Conservation (phyloP, 2,888 invertebrate genomes). For the Noctua janthe region DNA sequence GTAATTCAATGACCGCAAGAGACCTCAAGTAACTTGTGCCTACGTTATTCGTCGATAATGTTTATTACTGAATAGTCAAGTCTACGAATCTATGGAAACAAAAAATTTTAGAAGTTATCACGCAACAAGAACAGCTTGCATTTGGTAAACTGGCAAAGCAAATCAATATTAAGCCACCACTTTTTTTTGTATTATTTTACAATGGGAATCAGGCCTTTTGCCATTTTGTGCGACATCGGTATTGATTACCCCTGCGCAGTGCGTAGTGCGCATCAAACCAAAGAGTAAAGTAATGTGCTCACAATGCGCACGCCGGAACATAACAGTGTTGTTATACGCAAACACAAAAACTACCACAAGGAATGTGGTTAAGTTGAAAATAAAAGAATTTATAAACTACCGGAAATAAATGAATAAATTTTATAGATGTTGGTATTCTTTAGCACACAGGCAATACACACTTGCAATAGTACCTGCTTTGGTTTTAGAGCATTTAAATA, state of each 20-base stretch:
- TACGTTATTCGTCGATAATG: neutral
- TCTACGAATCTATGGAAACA: constrained; percentile 56
- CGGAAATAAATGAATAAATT: neutral
- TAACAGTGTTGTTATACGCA: neutral
- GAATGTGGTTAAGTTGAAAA: neutral
- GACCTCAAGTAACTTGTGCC: constrained; percentile 8
- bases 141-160: constrained; percentile 38
- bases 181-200: constrained; percentile 36
- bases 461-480: too few relatives aligned
- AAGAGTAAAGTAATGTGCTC: too few relatives aligned
- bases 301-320: neutral
- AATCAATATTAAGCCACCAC: constrained; percentile 27
- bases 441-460: too few relatives aligned
- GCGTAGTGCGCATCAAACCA: neutral
- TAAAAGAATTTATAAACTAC: neutral
- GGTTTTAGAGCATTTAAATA: too few relatives aligned
- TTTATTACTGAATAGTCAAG: constrained; percentile 30
- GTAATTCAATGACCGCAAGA: constrained; percentile 10
- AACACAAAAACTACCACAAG: neutral
- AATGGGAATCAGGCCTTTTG: constrained; percentile 26
- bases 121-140: constrained; percentile 31
- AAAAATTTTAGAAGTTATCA: constrained; percentile 27
- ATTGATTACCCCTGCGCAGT: constrained; percentile 8
- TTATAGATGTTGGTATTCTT: neutral
- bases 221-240: neutral